Percentiles rank a stretch among this genome's conserved stretches.
phyloP scores from a whole-genome alignment of 2,888 invertebrate species.

The Automeris io region DNA sequence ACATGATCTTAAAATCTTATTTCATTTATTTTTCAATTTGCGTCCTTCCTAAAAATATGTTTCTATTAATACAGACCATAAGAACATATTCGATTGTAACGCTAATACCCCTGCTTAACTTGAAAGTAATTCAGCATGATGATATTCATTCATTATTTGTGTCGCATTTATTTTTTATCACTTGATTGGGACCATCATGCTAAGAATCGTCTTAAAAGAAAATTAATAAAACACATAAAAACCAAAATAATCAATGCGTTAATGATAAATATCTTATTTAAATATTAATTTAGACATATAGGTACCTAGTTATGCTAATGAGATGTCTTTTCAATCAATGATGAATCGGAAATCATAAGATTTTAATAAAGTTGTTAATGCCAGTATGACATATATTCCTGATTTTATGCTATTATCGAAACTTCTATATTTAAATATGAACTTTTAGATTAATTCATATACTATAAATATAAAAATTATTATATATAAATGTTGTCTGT shows the following conservation, averaged over 20 bases:
- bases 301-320: conserved; percentile 1
- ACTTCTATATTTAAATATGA: not conserved
- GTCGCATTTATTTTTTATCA: too few relatives aligned
- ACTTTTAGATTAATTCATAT: not conserved
- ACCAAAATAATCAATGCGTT: not conserved
- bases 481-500: too few relatives aligned
- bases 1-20: too few relatives aligned
- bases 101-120: too few relatives aligned
- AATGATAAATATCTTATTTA: not conserved
- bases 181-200: not conserved
- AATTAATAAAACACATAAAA: not conserved
- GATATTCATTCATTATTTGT: too few relatives aligned
- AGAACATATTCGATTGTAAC: too few relatives aligned
- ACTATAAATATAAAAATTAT: too few relatives aligned
- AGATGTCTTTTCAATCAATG: conserved; percentile 2
- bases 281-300: not conserved
- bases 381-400: conserved; percentile 8
- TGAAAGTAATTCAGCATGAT: too few relatives aligned
- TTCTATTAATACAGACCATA: too few relatives aligned
- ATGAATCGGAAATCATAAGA: conserved; percentile 11
- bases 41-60: too few relatives aligned
- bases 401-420: conserved; percentile 9
- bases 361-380: conserved; percentile 26
- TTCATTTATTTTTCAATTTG: too few relatives aligned
- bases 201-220: too few relatives aligned